phyloP scores from a whole-genome alignment of 1,140 invertebrate genomes.

The Aphelinus atriplicis region DNA sequence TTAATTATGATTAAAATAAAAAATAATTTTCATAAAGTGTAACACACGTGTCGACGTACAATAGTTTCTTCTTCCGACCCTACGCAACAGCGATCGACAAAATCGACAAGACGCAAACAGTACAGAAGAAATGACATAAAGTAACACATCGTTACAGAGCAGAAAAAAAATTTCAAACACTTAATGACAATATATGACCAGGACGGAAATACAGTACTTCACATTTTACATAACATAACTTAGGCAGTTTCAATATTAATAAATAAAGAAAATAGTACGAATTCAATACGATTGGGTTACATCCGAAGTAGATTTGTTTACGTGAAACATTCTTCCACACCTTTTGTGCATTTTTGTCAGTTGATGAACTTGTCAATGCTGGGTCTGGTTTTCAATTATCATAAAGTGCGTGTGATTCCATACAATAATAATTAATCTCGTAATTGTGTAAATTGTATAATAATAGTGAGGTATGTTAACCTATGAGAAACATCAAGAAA shows the following conservation, averaged over 20 bases:
- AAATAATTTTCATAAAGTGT: conserved; percentile 27
- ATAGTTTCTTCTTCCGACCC: conserved; percentile 17
- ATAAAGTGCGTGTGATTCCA: neutral
- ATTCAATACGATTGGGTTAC: conserved; percentile 10
- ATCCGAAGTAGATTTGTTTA: neutral
- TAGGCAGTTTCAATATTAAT: conserved; percentile 6
- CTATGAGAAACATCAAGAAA: conserved; percentile 5
- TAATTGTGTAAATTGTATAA: neutral
- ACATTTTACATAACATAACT: neutral
- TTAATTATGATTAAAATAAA: conserved; percentile 34
- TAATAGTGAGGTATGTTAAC: neutral
- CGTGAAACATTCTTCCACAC: conserved; percentile 16
- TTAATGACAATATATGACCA: neutral
- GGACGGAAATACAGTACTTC: conserved; percentile 10
- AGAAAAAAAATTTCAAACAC: conserved; percentile 21
- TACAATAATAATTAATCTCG: neutral
- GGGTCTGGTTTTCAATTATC: neutral
- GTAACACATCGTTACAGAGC: conserved; percentile 2
- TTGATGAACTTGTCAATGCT: conserved; percentile 7
- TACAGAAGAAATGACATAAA: conserved; percentile 6
- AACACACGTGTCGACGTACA: conserved; percentile 26
- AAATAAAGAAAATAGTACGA: neutral
- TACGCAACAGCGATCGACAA: conserved; percentile 29
- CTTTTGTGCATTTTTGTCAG: conserved; percentile 26
- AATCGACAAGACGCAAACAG: conserved; percentile 27